phyloP scores from a whole-genome alignment of 2,797 vertebrate species.

The Pelobates cultripes region DNA sequence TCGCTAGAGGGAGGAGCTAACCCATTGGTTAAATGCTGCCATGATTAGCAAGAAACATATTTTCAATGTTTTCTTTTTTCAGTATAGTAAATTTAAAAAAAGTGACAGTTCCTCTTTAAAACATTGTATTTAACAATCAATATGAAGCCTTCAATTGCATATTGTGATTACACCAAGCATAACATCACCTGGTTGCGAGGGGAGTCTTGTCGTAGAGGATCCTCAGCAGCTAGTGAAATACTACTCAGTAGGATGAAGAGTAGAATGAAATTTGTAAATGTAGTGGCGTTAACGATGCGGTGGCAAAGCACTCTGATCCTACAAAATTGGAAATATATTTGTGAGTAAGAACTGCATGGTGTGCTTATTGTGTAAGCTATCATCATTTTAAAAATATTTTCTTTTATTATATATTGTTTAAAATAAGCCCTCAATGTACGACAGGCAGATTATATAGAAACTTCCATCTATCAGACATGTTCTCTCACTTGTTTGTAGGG shows the following conservation, averaged over 20 bases:
- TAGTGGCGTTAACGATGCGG: slow-evolving; percentile 91
- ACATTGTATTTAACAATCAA: too few species aligned
- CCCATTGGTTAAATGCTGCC: too few species aligned
- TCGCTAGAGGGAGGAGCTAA: too few species aligned
- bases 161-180: background rate
- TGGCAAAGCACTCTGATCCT: slow-evolving; percentile 94
- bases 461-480: too few species aligned
- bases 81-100: too few species aligned
- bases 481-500: slow-evolving; percentile 91
- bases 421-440: background rate
- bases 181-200: slow-evolving; percentile 86
- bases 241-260: slow-evolving; percentile 97
- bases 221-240: slow-evolving; percentile 93
- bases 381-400: background rate
- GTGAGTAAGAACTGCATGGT: background rate
- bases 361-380: too few species aligned
- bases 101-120: too few species aligned
- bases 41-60: too few species aligned
- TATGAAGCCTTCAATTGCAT: background rate
- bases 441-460: too few species aligned
- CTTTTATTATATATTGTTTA: background rate
- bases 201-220: slow-evolving; percentile 91
- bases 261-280: slow-evolving; percentile 97
- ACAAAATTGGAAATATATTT: slow-evolving; percentile 23
- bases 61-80: too few species aligned